A percentile compares a stretch with the other conserved stretches of the same genome.
Conservation (phyloP, 2,797 vertebrate genomes). For the Channa striata region DNA sequence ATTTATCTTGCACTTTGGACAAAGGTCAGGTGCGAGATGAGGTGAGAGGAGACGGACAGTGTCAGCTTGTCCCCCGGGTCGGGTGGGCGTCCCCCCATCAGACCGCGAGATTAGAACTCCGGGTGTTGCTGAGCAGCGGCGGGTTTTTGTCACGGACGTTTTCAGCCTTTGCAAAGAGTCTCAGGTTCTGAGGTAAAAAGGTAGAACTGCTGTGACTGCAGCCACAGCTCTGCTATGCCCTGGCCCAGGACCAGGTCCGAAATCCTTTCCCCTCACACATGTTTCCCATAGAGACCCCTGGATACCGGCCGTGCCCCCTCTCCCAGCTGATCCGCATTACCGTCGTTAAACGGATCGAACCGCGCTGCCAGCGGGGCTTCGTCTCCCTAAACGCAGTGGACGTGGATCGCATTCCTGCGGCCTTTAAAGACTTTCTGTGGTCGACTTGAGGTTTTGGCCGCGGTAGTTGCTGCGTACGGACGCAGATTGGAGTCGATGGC, state of each 20-base stretch:
- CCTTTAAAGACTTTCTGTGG: conserved; percentile 50
- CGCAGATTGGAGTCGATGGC: conserved; percentile 30
- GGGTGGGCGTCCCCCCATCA: conserved; percentile 29
- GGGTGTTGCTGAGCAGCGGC: neutral
- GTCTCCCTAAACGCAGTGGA: conserved; percentile 53
- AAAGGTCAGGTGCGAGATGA: conserved; percentile 70
- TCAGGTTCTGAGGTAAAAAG: conserved; percentile 5
- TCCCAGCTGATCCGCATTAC: conserved; percentile 63
- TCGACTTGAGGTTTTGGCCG: conserved; percentile 34
- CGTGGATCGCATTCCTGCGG: conserved; percentile 57
- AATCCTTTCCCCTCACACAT: conserved; percentile 54
- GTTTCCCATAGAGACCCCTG: conserved; percentile 61
- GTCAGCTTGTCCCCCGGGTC: conserved; percentile 47
- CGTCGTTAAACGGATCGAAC: conserved; percentile 40
- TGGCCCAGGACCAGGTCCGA: conserved; percentile 40
- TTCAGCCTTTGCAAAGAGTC: conserved; percentile 10
- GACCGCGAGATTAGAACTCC: conserved; percentile 19
- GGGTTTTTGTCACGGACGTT: neutral
- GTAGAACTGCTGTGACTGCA: neutral
- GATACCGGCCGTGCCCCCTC: conserved; percentile 58
- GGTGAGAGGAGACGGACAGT: conserved; percentile 62
- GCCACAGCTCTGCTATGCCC: conserved; percentile 14
- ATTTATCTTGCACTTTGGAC: conserved; percentile 66
- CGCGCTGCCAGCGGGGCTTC: conserved; percentile 32
- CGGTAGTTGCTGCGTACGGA: conserved; percentile 26